These are phyloP conservation scores for Penaeus monodon DNA, from an alignment of 2,888 invertebrate species.

Conservation along the genomic window DNA sequence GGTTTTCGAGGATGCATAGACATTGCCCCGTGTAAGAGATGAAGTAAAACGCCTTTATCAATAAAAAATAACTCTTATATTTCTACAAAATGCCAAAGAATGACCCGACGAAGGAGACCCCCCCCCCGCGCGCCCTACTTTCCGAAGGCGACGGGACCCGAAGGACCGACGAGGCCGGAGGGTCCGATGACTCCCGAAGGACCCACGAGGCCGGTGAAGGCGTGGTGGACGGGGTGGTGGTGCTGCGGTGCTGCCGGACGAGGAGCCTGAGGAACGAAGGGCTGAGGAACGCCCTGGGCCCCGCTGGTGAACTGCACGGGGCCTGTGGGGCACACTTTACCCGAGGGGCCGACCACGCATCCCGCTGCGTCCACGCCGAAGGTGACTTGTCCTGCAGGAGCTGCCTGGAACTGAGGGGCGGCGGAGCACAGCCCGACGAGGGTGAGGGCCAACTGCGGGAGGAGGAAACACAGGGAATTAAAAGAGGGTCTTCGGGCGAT, in stretches of 20 bases:
- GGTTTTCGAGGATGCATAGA: too few relatives aligned
- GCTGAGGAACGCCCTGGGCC: slow-evolving; percentile 38
- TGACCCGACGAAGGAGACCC: too few relatives aligned
- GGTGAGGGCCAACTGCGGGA: slow-evolving; percentile 3
- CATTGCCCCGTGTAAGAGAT: too few relatives aligned
- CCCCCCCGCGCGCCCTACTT: neutral
- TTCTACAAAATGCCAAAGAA: too few relatives aligned
- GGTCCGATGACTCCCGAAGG: slow-evolving; percentile 59
- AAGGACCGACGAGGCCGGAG: slow-evolving; percentile 57
- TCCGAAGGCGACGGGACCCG: slow-evolving; percentile 49
- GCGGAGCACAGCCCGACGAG: slow-evolving; percentile 23
- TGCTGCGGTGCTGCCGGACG: neutral
- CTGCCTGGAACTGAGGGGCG: slow-evolving; percentile 37
- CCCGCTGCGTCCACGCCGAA: slow-evolving; percentile 57
- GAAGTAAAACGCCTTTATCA: too few relatives aligned
- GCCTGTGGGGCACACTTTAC: slow-evolving; percentile 59
- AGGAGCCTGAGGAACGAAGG: slow-evolving; percentile 5
- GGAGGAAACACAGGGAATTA: neutral
- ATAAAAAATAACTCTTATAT: too few relatives aligned
- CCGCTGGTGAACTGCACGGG: slow-evolving; percentile 56
- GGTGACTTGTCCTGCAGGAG: slow-evolving; percentile 28
- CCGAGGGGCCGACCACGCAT: slow-evolving; percentile 59
- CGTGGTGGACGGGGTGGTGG: slow-evolving; percentile 2
- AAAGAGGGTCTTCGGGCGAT: too few relatives aligned
- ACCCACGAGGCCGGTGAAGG: slow-evolving; percentile 52